Evolutionary conservation across 2,113 vertebrate species (phyloP).

Genomic region (Psittacara wagleri): DNA sequence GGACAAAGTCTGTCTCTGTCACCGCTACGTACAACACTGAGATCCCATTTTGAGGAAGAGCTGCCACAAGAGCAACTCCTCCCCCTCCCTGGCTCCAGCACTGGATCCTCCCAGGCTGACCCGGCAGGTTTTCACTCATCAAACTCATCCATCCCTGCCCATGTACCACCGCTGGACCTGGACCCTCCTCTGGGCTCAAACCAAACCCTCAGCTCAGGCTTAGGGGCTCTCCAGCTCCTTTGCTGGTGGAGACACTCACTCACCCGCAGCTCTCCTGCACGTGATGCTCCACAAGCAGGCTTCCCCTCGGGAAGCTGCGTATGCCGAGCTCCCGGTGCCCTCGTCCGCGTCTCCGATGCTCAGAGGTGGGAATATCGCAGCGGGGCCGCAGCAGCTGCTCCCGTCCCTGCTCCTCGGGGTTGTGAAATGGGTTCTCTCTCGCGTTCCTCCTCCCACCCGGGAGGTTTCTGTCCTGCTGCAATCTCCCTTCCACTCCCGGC

Average conservation of each 20-base stretch:
- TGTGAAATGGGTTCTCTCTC: background rate
- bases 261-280: fast-evolving
- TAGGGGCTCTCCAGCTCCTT: background rate
- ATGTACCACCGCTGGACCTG: fast-evolving
- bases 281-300: fast-evolving
- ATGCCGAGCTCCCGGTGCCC: fast-evolving
- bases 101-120: background rate
- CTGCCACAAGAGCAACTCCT: background rate
- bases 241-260: fast-evolving
- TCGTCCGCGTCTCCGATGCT: background rate
- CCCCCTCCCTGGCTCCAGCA: background rate
- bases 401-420: background rate
- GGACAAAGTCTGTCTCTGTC: background rate
- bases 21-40: fast-evolving
- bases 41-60: background rate
- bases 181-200: background rate
- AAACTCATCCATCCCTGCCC: fast-evolving
- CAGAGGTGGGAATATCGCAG: background rate
- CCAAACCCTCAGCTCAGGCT: background rate
- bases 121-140: background rate
- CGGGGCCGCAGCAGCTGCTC: background rate
- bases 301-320: background rate
- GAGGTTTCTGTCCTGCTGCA: background rate
- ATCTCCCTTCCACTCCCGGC: background rate
- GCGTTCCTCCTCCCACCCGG: background rate